Conservation (phyloP, 2,113 vertebrate species). For the Suricata suricatta region DNA sequence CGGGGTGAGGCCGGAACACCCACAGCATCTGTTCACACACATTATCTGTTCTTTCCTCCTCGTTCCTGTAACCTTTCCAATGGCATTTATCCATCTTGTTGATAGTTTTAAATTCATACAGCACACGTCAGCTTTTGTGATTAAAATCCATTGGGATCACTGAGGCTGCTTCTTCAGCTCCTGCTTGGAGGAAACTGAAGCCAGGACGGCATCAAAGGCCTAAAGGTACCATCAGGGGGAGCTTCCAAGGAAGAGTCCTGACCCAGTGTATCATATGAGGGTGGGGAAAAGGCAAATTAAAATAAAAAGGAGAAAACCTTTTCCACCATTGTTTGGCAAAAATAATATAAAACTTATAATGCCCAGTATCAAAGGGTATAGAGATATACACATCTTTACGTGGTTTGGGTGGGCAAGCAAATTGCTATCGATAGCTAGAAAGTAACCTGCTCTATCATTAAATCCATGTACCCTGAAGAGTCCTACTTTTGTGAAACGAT, state of each 20-base stretch:
- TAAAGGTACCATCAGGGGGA: not conserved
- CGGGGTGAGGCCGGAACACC: not conserved
- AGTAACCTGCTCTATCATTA: not conserved
- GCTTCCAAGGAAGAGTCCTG: not conserved
- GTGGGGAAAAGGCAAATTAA: not conserved
- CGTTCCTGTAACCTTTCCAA: not conserved
- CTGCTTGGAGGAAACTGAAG: not conserved
- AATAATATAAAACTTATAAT: not conserved
- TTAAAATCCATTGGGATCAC: not conserved
- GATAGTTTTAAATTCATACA: constrained; percentile 13
- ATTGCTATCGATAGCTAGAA: not conserved
- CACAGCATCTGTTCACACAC: not conserved
- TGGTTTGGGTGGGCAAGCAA: not conserved
- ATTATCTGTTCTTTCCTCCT: not conserved
- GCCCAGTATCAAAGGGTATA: not conserved
- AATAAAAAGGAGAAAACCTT: constrained; percentile 16
- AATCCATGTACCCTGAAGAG: not conserved
- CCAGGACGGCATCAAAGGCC: not conserved
- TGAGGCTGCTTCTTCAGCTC: constrained; percentile 6
- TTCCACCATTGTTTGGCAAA: not conserved
- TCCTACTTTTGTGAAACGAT: not conserved
- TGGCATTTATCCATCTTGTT: constrained; percentile 17
- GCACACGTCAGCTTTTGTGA: not conserved
- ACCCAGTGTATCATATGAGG: not conserved
- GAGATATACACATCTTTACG: not conserved